Evolutionary conservation across 2,113 vertebrate species (phyloP), one percentile per base, ranked within the genome.

Genomic region (Zapus hudsonius): DNA sequence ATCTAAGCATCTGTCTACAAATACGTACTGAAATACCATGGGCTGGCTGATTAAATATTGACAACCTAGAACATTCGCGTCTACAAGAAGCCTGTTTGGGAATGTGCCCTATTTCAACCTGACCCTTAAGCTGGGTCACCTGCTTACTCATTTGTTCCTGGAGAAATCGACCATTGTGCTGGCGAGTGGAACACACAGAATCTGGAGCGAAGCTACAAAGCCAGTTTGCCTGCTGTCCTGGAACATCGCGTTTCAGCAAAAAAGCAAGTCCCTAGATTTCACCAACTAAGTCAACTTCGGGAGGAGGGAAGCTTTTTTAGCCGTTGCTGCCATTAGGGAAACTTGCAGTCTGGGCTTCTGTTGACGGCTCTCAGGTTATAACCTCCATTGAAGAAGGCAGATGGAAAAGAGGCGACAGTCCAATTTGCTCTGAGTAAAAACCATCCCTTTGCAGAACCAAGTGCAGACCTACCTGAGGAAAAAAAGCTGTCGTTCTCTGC

Each of bases 401-500:
- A 91, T 91, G 81, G 73, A 64, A 84, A 89, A 86, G 84, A 78
- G 36, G 57, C 57, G n/a, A 74, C 69, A 42, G 42, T 13, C 7
- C 40, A 22, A 75, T 85, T 85, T 92, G 70, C 74, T 90, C 84
- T 79, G 36, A 72, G 79, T 55, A 92, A 82, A 85, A 85, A 81
- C 61, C 89, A 64, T 66, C 13, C 42, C 74, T 20, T 25, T 12
- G 22, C 89, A 92, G 42, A 38, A 64, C 15, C 74, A 85, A 84
- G 57, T 61, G 88, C 70, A 74, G 59, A n/a, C 55, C 59, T 61
- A 57, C 66, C 91, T 67, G 44, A 36, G 57, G 85, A 64, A 74
- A n/a, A 70, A 40, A 91, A 78, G 38, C 23, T 64, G 44, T 22
- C n/a, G 5, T 92, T 74, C 81, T 87, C n/a, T 74, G 67, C 7